Conservation (phyloP, 2,888 invertebrate species). For the Epinotia demarniana region DNA sequence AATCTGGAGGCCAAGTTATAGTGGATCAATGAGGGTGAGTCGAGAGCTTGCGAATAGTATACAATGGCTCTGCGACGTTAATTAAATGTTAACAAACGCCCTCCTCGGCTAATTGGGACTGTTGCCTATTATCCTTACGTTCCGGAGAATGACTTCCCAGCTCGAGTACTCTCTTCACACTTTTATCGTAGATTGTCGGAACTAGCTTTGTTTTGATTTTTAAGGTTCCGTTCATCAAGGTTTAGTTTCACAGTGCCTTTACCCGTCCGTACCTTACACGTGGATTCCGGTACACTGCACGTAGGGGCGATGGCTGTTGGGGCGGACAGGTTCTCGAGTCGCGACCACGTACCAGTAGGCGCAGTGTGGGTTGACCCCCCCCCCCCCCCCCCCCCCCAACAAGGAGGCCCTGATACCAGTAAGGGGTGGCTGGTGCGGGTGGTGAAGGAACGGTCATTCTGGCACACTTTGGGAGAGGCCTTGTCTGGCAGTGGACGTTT, state of each 20-base stretch:
- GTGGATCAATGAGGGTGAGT: not conserved
- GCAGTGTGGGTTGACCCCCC: too few relatives aligned
- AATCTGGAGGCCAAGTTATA: not conserved
- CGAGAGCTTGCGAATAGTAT: not conserved
- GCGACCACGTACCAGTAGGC: too few relatives aligned
- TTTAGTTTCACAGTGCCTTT: not conserved
- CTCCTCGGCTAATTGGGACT: slow-evolving; percentile 84
- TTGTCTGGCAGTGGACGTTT: too few relatives aligned
- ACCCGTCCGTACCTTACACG: not conserved
- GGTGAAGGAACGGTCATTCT: too few relatives aligned
- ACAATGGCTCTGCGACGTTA: slow-evolving; percentile 82
- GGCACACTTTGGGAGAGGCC: too few relatives aligned
- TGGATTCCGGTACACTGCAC: not conserved
- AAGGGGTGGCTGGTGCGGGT: too few relatives aligned
- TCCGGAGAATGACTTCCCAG: slow-evolving; percentile 77
- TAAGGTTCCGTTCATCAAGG: slow-evolving; percentile 22
- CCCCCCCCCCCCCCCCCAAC: too few relatives aligned
- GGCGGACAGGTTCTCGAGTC: too few relatives aligned
- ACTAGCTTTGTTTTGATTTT: slow-evolving; percentile 61
- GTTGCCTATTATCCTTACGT: slow-evolving; percentile 84
- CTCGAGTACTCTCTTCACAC: slow-evolving; percentile 72
- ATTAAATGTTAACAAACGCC: slow-evolving; percentile 85
- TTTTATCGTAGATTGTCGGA: slow-evolving; percentile 68
- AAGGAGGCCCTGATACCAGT: too few relatives aligned
- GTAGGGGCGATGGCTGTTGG: too few relatives aligned